A percentile compares a stretch with the other conserved stretches of the same genome.
Conservation (phyloP, 2,797 vertebrate genomes). For the Sebastes baramenuke region DNA sequence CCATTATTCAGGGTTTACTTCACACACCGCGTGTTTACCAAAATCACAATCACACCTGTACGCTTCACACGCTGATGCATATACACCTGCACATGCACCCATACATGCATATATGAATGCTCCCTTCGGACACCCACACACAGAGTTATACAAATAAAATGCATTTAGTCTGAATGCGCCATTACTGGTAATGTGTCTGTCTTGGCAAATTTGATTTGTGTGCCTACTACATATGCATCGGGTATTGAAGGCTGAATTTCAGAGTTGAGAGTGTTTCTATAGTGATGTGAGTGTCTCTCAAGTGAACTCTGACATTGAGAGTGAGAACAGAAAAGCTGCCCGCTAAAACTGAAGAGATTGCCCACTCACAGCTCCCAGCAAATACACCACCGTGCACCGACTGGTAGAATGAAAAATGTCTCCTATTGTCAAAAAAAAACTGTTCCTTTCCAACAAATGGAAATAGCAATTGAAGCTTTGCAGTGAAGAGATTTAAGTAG, state of each 20-base stretch:
- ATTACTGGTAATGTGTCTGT: constrained; percentile 26
- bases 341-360: constrained; percentile 19
- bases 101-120: not conserved
- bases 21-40: constrained; percentile 53
- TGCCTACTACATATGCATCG: constrained; percentile 54
- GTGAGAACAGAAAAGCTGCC: constrained; percentile 8
- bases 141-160: constrained; percentile 15
- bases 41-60: constrained; percentile 57
- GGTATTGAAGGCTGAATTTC: constrained; percentile 22
- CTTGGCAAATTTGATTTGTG: constrained; percentile 48
- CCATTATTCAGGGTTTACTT: constrained; percentile 75
- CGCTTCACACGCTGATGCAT: not conserved
- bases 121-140: not conserved
- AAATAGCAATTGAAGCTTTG: constrained; percentile 24
- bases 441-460: constrained; percentile 22
- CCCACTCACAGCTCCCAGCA: not conserved
- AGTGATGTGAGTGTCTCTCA: constrained; percentile 41
- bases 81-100: constrained; percentile 1
- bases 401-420: constrained; percentile 33
- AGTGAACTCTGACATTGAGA: constrained; percentile 48
- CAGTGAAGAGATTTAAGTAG: constrained; percentile 3
- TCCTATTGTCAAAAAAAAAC: constrained; percentile 21
- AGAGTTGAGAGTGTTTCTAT: constrained; percentile 26
- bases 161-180: constrained; percentile 30
- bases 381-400: not conserved